Evolutionary conservation across 1,140 invertebrate genomes (phyloP), one percentile per base, ranked within the genome.

Genomic region (Chymomyza costata): DNA sequence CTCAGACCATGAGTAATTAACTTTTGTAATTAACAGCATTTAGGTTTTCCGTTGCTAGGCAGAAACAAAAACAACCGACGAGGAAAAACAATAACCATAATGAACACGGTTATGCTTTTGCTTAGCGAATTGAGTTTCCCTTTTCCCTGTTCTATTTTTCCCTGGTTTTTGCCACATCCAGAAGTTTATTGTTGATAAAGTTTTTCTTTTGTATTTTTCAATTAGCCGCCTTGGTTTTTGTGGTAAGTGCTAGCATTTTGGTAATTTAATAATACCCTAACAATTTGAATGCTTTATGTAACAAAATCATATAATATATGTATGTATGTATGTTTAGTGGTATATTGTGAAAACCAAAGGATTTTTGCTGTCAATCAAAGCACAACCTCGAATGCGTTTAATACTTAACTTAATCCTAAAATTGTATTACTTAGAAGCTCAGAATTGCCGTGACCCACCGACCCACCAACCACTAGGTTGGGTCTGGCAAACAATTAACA

Each of bases 331-430:
- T 16, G 39, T 21, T 19, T 41, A 41, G 11, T 19, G 19, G 40
- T 25, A 21, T 43, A 21, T 28, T 25, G 40, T 2, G 19, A 43
- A 28, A 8, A 11, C 11, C 14, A 17, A 21, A 16, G 16, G 19
- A 3, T 41, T 41, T 68, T 51, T 34, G 50, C 61, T 63, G 54
- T 63, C 66, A 49, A 61, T 70, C 48, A 21, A 46, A n/a, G n/a
- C n/a, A n/a, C n/a, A n/a, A n/a, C n/a, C n/a, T n/a, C n/a, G n/a
- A n/a, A n/a, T n/a, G n/a, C n/a, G n/a, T n/a, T n/a, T n/a, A n/a
- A n/a, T n/a, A n/a, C n/a, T n/a, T n/a, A n/a, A n/a, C n/a, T n/a
- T n/a, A n/a, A n/a, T n/a, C n/a, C n/a, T n/a, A n/a, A n/a, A n/a
- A n/a, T n/a, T n/a, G n/a, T n/a, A n/a, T n/a, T n/a, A n/a, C n/a